These are phyloP conservation scores for Nymphicus hollandicus DNA, from an alignment of 2,113 vertebrate species.

Conservation along the genomic window DNA sequence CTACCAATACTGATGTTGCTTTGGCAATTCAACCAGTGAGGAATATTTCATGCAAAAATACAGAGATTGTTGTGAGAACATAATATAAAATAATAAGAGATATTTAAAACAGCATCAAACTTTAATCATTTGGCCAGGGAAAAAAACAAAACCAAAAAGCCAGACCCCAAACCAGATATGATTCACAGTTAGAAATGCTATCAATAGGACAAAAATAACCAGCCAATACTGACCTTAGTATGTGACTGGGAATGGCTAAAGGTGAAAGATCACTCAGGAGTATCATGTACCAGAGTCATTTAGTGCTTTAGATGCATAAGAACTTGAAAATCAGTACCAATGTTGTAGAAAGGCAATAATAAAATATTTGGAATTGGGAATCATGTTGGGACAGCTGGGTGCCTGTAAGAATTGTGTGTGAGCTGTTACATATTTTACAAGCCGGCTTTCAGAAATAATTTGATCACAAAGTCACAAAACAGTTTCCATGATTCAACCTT, in stretches of 20 bases:
- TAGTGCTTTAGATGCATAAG: neutral
- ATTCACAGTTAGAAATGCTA: neutral
- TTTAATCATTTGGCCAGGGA: neutral
- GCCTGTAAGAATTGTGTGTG: neutral
- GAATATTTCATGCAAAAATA: neutral
- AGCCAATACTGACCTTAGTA: neutral
- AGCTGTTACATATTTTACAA: conserved; percentile 17
- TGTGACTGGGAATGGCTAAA: neutral
- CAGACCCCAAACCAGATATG: neutral
- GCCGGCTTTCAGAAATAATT: conserved; percentile 9
- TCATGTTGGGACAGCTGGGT: neutral
- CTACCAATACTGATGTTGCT: neutral
- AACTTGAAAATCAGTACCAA: conserved; percentile 3
- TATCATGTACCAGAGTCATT: neutral
- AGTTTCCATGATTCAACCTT: neutral
- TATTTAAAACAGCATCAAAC: neutral
- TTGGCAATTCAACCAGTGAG: neutral
- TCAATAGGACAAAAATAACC: neutral
- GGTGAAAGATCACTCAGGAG: neutral
- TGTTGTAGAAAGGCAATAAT: neutral
- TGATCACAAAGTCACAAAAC: neutral
- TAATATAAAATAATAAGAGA: neutral
- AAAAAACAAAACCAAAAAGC: neutral
- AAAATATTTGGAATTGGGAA: neutral
- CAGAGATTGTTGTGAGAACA: neutral